phyloP scores from a whole-genome alignment of 2,888 invertebrate species.

The Encarsia formosa region DNA sequence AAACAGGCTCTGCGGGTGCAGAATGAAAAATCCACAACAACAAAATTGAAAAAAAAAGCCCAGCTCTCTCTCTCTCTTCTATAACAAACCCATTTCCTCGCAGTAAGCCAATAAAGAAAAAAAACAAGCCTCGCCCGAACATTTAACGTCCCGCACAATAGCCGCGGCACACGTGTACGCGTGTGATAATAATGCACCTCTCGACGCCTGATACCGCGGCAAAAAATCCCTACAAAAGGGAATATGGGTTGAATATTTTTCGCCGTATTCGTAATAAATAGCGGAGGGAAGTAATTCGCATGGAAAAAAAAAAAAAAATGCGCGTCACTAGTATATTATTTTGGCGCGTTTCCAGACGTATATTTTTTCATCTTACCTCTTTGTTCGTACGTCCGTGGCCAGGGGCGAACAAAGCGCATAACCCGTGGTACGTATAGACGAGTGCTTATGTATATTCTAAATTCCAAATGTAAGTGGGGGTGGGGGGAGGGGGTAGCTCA shows the following conservation, averaged over 20 bases:
- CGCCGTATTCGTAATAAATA: neutral
- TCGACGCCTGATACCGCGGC: conserved; percentile 15
- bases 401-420: no score
- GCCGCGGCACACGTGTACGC: neutral
- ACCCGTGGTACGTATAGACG: no score
- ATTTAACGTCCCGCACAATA: neutral
- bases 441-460: conserved; percentile 9
- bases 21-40: no score
- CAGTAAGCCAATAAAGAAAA: no score
- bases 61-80: no score
- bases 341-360: conserved; percentile 49
- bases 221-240: neutral
- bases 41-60: no score
- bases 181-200: conserved; percentile 16
- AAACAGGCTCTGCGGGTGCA: no score
- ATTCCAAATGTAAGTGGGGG: conserved; percentile 11
- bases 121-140: no score
- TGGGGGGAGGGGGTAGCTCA: conserved; percentile 7
- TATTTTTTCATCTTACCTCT: conserved; percentile 49
- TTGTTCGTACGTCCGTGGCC: conserved; percentile 25
- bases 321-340: conserved; percentile 48
- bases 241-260: neutral
- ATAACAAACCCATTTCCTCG: no score
- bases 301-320: conserved; percentile 26
- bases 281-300: neutral